phyloP scores from a whole-genome alignment of 1,140 invertebrate species.

The Heliconius hewitsoni region DNA sequence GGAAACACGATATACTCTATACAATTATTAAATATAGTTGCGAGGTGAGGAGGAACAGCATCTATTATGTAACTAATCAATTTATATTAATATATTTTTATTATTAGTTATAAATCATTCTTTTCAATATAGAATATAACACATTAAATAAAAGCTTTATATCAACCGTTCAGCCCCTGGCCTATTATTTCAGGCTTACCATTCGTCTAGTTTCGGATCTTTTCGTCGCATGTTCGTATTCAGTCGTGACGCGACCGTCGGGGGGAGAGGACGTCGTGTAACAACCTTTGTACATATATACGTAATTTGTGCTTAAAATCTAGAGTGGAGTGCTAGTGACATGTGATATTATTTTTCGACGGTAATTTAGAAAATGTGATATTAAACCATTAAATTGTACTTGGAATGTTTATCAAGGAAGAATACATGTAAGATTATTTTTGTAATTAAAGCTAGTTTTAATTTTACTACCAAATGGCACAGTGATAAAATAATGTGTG shows the following conservation, averaged over 20 bases:
- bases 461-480: neutral
- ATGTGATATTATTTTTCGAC: constrained; percentile 9
- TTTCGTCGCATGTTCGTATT: constrained; percentile 23
- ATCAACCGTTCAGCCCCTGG: neutral
- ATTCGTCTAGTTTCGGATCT: constrained; percentile 26
- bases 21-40: too few species aligned
- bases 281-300: constrained; percentile 7
- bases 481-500: neutral
- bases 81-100: too few species aligned
- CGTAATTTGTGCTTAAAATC: constrained; percentile 1
- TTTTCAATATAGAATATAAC: too few species aligned
- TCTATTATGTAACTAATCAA: too few species aligned
- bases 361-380: constrained; percentile 3
- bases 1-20: too few species aligned
- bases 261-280: constrained; percentile 4
- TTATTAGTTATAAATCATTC: too few species aligned
- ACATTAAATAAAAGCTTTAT: neutral
- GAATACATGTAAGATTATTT: constrained; percentile 24
- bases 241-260: constrained; percentile 34
- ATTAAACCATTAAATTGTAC: neutral
- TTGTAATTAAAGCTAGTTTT: neutral
- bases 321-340: constrained; percentile 5
- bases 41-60: too few species aligned
- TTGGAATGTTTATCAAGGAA: constrained; percentile 1
- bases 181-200: constrained; percentile 26